Evolutionary conservation across 2,113 vertebrate species (phyloP), one percentile per base, ranked within the genome.

Genomic region (Pollachius pollachius): DNA sequence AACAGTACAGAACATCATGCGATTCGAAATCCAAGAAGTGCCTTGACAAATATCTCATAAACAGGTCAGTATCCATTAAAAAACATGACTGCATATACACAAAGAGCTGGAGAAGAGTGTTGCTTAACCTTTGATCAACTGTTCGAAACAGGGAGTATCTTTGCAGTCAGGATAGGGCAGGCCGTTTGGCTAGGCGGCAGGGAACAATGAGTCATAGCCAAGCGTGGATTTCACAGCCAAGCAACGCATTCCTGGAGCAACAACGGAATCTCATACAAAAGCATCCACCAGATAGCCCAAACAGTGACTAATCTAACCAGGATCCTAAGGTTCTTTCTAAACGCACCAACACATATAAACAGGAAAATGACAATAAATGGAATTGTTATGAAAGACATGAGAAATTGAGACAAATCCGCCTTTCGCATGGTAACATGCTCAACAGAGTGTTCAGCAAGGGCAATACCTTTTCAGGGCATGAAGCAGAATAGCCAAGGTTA

Each of bases 161-260:
- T 61, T 37, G 34, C 34, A 16, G 8, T 6, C 54, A n/a, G 5
- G 79, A 79, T 78, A 73, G 30, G 69, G 74, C 73, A 81, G 88
- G 88, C 88, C 62, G 83, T 80, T 88, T 81, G 75, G 86, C 85
- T 86, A 88, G 75, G 78, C 65, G 52, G 66, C 70, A 37, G 64
- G 72, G 74, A 81, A 83, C 85, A 86, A 82, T 83, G 85, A 89
- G 69, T 86, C 86, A 88, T 76, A 78, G 65, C 79, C 81, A 72
- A 67, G 83, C 72, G 84, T 81, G 81, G 75, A 83, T 91, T 87
- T 89, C 85, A 81, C 87, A 90, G 84, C 25, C 75, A 75, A 74
- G 76, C 83, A 74, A 87, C 83, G 85, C 85, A 89, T 91, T 89
- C 88, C 89, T 83, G 80, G 61, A 65, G 75, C 72, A 41, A 87